These are phyloP conservation scores for Lysandra bellargus DNA, from an alignment of 2,888 invertebrate species.

Conservation along the genomic window DNA sequence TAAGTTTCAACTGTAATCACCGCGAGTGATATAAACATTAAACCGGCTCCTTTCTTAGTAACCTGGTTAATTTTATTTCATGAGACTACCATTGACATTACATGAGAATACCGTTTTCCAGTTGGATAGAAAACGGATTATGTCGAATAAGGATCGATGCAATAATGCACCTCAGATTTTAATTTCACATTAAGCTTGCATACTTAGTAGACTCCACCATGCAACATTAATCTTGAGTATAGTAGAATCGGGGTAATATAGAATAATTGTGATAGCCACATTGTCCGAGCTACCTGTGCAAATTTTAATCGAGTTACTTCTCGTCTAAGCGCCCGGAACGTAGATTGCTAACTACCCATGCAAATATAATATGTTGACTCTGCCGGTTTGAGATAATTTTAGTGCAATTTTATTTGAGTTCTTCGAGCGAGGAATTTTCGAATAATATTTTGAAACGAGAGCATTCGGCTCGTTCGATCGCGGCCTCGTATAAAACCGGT, in stretches of 20 bases:
- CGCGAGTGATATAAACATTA: no score
- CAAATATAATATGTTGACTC: constrained; percentile 24
- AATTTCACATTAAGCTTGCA: neutral
- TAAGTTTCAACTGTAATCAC: no score
- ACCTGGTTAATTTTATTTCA: neutral
- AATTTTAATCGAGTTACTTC: constrained; percentile 71
- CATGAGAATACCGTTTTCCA: neutral
- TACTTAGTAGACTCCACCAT: neutral
- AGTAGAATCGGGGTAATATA: constrained; percentile 43
- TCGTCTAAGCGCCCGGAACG: constrained; percentile 47
- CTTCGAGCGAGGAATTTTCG: neutral
- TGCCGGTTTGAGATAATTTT: constrained; percentile 19
- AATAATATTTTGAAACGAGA: neutral
- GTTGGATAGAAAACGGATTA: neutral
- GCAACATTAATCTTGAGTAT: neutral
- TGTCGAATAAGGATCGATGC: neutral
- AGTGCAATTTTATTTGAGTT: constrained; percentile 30
- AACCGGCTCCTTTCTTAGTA: no score
- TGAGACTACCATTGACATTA: neutral
- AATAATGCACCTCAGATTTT: no score
- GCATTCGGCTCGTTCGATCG: neutral
- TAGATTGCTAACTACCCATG: constrained; percentile 36
- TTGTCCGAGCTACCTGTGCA: constrained; percentile 65
- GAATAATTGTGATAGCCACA: constrained; percentile 73
- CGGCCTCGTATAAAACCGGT: neutral